These are phyloP conservation scores for Muscicapa adusta DNA, from an alignment of 2,113 vertebrate species.

Conservation along the genomic window DNA sequence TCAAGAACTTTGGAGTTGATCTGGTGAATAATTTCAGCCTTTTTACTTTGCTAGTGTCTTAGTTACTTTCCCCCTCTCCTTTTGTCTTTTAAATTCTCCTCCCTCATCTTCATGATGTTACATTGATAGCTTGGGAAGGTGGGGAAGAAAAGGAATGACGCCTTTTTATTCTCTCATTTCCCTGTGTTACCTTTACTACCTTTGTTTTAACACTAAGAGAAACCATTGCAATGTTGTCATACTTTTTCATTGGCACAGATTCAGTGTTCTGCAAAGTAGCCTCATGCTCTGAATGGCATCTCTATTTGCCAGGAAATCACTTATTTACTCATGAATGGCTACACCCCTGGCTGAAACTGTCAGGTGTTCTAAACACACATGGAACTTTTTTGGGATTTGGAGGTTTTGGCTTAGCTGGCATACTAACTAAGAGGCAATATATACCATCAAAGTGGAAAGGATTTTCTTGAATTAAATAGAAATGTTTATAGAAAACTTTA, in stretches of 20 bases:
- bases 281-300: not conserved
- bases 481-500: not conserved
- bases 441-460: not conserved
- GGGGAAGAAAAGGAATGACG: not conserved
- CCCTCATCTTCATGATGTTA: not conserved
- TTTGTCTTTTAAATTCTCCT: not conserved
- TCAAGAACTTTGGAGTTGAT: not conserved
- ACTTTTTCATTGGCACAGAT: not conserved
- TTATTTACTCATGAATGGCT: not conserved
- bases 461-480: not conserved
- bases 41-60: not conserved
- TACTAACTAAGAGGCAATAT: not conserved
- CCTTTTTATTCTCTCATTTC: not conserved
- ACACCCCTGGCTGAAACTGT: not conserved
- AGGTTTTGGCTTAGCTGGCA: not conserved
- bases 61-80: not conserved
- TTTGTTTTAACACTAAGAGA: not conserved
- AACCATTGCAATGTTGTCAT: not conserved
- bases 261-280: not conserved
- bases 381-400: not conserved
- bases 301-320: not conserved
- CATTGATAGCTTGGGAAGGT: rapidly evolving
- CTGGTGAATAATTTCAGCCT: not conserved
- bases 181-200: not conserved
- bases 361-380: not conserved